These are phyloP conservation scores for Eilema caniola DNA, from an alignment of 2,888 invertebrate genomes.

Conservation along the genomic window DNA sequence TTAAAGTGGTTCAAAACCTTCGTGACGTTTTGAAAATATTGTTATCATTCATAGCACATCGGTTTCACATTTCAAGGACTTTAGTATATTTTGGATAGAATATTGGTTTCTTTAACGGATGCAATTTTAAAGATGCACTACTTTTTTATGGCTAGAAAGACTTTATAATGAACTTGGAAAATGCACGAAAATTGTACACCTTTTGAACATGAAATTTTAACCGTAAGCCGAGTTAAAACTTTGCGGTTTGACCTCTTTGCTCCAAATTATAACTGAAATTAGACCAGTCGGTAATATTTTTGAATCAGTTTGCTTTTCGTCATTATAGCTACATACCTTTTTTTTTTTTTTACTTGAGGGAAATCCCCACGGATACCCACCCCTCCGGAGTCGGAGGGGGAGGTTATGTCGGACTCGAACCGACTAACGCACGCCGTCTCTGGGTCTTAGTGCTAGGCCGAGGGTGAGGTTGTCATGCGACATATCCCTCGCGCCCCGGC, in stretches of 20 bases:
- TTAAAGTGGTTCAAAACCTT: constrained; percentile 7
- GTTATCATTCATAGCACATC: neutral
- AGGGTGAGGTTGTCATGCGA: no score
- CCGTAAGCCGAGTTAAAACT: neutral
- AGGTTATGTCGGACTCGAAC: no score
- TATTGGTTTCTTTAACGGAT: neutral
- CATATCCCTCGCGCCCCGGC: no score
- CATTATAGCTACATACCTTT: no score
- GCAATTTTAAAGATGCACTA: neutral
- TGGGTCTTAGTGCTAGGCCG: no score
- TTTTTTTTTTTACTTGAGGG: no score
- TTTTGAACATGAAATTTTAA: neutral
- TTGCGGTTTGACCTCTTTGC: neutral
- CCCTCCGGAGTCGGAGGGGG: no score
- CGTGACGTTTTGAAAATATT: constrained; percentile 12
- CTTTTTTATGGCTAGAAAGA: neutral
- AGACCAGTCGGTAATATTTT: neutral
- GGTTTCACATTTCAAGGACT: neutral
- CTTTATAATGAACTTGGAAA: neutral
- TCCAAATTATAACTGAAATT: neutral
- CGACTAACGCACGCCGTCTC: no score
- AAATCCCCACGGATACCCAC: no score
- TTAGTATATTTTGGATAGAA: neutral
- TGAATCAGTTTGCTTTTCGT: neutral
- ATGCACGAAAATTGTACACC: neutral